Conservation (phyloP, 2,888 invertebrate genomes). For the Drosophila rubida region DNA sequence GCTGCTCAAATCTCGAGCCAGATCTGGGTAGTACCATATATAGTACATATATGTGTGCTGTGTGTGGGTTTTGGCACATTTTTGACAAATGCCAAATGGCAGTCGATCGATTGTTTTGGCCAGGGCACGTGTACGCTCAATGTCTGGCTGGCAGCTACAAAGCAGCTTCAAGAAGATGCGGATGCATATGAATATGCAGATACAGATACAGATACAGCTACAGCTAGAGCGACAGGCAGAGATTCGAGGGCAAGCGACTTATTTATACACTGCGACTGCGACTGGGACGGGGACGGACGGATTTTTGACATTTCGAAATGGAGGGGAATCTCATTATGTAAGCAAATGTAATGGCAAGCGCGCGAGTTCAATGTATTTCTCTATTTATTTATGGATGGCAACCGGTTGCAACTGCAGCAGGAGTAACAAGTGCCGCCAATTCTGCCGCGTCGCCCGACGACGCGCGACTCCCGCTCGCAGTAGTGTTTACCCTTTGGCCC, state of each 20-base stretch:
- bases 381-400: slow-evolving; percentile 63
- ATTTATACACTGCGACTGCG: slow-evolving; percentile 45
- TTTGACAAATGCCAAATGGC: slow-evolving; percentile 42
- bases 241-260: slow-evolving; percentile 51
- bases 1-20: slow-evolving; percentile 11
- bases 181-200: background rate
- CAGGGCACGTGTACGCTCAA: slow-evolving; percentile 12
- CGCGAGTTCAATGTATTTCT: slow-evolving; percentile 66
- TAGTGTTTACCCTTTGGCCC: slow-evolving; percentile 47
- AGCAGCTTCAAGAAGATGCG: background rate
- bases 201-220: slow-evolving; percentile 9
- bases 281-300: slow-evolving; percentile 46
- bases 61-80: slow-evolving; percentile 2
- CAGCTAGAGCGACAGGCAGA: slow-evolving; percentile 13
- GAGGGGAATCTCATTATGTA: slow-evolving; percentile 55
- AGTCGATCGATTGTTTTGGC: slow-evolving; percentile 34
- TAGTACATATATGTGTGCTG: too few species aligned
- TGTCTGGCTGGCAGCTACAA: slow-evolving; percentile 16
- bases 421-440: slow-evolving; percentile 47
- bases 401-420: slow-evolving; percentile 48
- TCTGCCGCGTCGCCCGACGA: background rate
- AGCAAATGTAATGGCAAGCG: slow-evolving; percentile 44
- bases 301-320: slow-evolving; percentile 56
- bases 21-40: too few species aligned
- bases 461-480: slow-evolving; percentile 4